phyloP scores from a whole-genome alignment of 2,888 invertebrate species.

The Sesamia inferens region DNA sequence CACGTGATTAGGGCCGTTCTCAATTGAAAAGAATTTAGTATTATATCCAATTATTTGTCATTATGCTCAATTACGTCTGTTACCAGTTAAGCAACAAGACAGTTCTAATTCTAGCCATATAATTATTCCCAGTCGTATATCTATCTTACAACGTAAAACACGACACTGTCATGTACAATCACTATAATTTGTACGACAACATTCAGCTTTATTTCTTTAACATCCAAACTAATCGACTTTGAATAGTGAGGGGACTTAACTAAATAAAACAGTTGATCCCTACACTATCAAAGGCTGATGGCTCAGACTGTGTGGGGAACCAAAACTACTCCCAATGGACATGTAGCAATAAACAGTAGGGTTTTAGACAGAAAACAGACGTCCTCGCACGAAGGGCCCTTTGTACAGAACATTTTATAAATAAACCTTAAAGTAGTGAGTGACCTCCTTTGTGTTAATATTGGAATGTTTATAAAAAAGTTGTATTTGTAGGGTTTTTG shows the following conservation, averaged over 20 bases:
- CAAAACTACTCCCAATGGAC: conserved; percentile 78
- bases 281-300: conserved; percentile 75
- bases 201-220: conserved; percentile 40
- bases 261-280: conserved; percentile 64
- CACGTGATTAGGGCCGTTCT: conserved; percentile 9
- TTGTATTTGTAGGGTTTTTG: conserved; percentile 5
- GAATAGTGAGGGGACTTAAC: conserved; percentile 52
- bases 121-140: conserved; percentile 29
- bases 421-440: conserved; percentile 78
- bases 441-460: conserved; percentile 74
- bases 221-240: conserved; percentile 54
- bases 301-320: conserved; percentile 67
- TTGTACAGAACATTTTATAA: conserved; percentile 82
- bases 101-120: conserved; percentile 19
- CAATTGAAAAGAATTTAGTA: conserved; percentile 26
- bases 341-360: conserved; percentile 84
- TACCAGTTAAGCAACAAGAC: conserved; percentile 24
- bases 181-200: conserved; percentile 48
- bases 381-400: conserved; percentile 75
- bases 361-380: conserved; percentile 85
- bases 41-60: conserved; percentile 33
- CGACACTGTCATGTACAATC: conserved; percentile 45
- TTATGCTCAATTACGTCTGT: conserved; percentile 38
- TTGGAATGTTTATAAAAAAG: conserved; percentile 51
- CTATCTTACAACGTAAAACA: conserved; percentile 39